A percentile compares a stretch with the other conserved stretches of the same genome.
phyloP scores from a whole-genome alignment of 2,113 vertebrate genomes.

The Machaerirhynchus nigripectus region DNA sequence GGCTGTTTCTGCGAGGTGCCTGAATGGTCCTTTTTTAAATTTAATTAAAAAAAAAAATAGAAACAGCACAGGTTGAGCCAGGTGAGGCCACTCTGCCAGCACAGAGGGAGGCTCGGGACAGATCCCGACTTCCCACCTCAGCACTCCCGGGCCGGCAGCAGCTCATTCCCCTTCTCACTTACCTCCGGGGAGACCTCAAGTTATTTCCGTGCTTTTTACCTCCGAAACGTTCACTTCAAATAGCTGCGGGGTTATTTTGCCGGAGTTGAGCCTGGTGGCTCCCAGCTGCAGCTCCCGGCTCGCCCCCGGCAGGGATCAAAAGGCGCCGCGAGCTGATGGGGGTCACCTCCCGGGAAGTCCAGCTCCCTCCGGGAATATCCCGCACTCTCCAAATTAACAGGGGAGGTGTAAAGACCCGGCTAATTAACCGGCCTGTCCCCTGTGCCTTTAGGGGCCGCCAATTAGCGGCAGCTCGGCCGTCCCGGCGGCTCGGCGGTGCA shows the following conservation, averaged over 20 bases:
- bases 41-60: no score
- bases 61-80: neutral
- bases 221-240: neutral
- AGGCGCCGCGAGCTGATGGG: fast-evolving
- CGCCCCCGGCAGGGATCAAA: neutral
- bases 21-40: neutral
- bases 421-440: neutral
- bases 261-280: neutral
- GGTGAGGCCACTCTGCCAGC: neutral
- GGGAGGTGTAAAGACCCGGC: neutral
- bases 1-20: neutral
- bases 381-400: neutral
- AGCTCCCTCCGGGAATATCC: neutral
- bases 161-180: neutral
- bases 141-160: fast-evolving
- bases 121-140: neutral
- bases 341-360: neutral
- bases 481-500: neutral
- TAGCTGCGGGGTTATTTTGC: neutral
- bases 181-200: neutral
- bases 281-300: neutral
- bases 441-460: neutral
- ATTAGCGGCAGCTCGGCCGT: neutral
- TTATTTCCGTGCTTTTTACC: neutral
- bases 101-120: fast-evolving